phyloP scores from a whole-genome alignment of 1,140 invertebrate genomes.

The Tyrophagus putrescentiae region DNA sequence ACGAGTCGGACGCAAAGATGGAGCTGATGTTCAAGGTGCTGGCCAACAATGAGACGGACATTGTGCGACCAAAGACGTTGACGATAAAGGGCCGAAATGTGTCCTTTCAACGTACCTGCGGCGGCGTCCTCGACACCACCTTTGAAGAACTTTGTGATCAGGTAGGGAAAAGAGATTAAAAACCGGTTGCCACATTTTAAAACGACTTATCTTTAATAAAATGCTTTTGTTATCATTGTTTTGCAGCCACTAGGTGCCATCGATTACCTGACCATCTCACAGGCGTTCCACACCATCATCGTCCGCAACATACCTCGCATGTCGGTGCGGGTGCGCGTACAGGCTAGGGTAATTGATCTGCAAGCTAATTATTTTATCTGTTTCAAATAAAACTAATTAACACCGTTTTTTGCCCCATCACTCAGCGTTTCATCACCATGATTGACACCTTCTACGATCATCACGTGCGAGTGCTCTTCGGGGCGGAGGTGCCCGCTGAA shows the following conservation, averaged over 20 bases:
- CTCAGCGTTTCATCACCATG: slow-evolving; percentile 83
- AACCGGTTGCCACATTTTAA: no score
- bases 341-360: no score
- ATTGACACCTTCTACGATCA: slow-evolving; percentile 96
- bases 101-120: slow-evolving; percentile 73
- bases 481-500: slow-evolving; percentile 54
- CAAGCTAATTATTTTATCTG: no score
- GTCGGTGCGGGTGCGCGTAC: slow-evolving; percentile 56
- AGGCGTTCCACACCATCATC: slow-evolving; percentile 85
- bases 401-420: no score
- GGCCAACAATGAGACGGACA: slow-evolving; percentile 74
- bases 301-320: slow-evolving; percentile 75
- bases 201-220: not conserved
- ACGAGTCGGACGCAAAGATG: slow-evolving; percentile 48
- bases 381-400: no score
- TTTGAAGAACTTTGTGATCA: slow-evolving; percentile 82
- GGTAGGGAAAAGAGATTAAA: slow-evolving; percentile 40
- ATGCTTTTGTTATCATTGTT: slow-evolving; percentile 19
- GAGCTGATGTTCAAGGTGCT: slow-evolving; percentile 77
- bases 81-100: slow-evolving; percentile 76
- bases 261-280: slow-evolving; percentile 80
- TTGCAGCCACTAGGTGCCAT: slow-evolving; percentile 71
- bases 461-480: slow-evolving; percentile 62
- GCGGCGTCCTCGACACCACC: slow-evolving; percentile 67
- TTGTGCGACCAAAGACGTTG: slow-evolving; percentile 60